Evolutionary conservation across 2,797 vertebrate species (phyloP).

Genomic region (Gallinago stenura): DNA sequence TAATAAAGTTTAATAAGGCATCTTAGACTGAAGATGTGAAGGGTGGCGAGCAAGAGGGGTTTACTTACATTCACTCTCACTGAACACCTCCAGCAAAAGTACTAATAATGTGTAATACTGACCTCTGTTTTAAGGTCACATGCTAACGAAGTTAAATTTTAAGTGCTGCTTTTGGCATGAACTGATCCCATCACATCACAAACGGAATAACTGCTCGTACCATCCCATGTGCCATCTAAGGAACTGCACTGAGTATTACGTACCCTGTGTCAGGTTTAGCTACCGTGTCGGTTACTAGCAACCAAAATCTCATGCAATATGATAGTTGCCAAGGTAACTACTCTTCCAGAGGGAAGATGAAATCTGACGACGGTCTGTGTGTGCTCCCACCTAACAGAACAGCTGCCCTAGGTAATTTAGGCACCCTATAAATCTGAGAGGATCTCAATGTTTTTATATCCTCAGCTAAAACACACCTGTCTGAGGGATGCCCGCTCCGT

Average conservation of each 20-base stretch:
- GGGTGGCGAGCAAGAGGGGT: neutral
- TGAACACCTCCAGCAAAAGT: neutral
- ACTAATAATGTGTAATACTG: neutral
- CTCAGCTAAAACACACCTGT: neutral
- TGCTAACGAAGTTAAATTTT: neutral
- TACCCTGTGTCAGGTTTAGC: neutral
- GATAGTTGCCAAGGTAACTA: conserved; percentile 69
- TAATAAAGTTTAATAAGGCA: neutral
- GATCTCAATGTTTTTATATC: neutral
- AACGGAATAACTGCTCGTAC: neutral
- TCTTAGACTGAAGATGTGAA: neutral
- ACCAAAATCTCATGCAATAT: neutral
- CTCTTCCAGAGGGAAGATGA: neutral
- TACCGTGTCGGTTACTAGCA: neutral
- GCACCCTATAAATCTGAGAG: neutral
- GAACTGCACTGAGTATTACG: rapidly evolving
- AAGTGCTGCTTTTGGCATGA: neutral
- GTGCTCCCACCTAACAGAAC: neutral
- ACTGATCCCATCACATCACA: neutral
- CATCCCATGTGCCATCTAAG: neutral
- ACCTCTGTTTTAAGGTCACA: neutral
- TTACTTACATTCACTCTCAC: neutral
- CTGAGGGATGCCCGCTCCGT: neutral
- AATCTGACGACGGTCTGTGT: neutral
- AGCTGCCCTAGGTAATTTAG: neutral